Percentiles rank a stretch among this genome's conserved stretches.
These are phyloP conservation scores for Osmerus mordax DNA, from an alignment of 2,113 vertebrate species.

Conservation along the genomic window DNA sequence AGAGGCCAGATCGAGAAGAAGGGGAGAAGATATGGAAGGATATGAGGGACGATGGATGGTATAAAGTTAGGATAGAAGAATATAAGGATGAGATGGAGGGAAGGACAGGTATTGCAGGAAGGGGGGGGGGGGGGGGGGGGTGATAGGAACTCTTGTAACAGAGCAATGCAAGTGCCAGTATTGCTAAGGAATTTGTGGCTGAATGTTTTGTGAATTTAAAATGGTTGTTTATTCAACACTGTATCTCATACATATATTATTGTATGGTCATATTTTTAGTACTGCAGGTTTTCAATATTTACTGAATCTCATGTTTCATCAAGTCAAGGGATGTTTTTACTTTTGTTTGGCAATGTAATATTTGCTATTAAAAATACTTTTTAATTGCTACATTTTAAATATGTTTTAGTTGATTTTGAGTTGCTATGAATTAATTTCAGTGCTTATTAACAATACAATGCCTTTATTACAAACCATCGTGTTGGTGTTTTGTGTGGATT, in stretches of 20 bases:
- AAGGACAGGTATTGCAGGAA: too few species aligned
- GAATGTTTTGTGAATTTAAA: neutral
- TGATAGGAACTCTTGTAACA: too few species aligned
- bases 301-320: neutral
- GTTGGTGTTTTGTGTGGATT: neutral
- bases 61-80: neutral
- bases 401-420: neutral
- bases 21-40: neutral
- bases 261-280: neutral
- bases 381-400: slow-evolving; percentile 4
- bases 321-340: neutral
- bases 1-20: neutral
- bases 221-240: too few species aligned
- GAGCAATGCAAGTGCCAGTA: neutral
- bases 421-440: neutral
- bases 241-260: neutral
- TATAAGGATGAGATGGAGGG: too few species aligned
- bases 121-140: too few species aligned
- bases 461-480: slow-evolving; percentile 17
- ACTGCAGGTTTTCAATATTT: neutral
- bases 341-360: neutral
- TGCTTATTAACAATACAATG: slow-evolving; percentile 18
- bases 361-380: neutral
- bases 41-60: neutral
- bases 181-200: neutral